Percentiles rank a stretch among this genome's conserved stretches.
Conservation (phyloP, 2,113 vertebrate species). For the Ailurus styani region DNA sequence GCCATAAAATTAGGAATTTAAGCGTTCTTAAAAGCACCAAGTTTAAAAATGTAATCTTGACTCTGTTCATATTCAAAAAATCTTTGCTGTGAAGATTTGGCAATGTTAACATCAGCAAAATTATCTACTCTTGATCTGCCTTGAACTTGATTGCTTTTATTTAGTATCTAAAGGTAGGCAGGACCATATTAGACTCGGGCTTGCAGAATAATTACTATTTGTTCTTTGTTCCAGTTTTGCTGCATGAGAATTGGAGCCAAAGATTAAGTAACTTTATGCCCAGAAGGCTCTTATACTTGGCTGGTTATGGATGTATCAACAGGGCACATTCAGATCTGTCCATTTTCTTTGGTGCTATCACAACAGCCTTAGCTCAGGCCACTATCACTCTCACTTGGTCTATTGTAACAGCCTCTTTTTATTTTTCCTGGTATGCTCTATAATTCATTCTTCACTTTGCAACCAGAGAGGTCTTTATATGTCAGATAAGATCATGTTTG, state of each 20-base stretch:
- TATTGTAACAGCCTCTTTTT: not conserved
- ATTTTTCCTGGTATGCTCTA: not conserved
- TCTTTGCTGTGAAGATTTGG: not conserved
- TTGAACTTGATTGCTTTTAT: not conserved
- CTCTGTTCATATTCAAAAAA: not conserved
- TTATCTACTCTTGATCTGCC: not conserved
- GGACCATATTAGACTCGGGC: not conserved
- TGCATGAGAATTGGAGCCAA: not conserved
- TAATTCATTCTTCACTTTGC: not conserved
- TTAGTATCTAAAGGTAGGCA: not conserved
- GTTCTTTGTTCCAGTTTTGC: not conserved
- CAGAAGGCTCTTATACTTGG: not conserved
- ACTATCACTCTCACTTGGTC: not conserved
- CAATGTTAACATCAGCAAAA: not conserved
- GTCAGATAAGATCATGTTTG: not conserved
- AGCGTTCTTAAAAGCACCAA: not conserved
- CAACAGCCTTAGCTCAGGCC: not conserved
- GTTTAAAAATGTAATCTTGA: not conserved
- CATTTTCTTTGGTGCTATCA: not conserved
- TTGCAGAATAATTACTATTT: not conserved
- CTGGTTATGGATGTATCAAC: not conserved
- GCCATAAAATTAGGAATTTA: not conserved
- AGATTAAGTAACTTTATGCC: not conserved
- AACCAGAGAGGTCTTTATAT: not conserved
- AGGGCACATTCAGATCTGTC: not conserved